phyloP scores from a whole-genome alignment of 2,888 invertebrate genomes.

The Lepidonotus clava region DNA sequence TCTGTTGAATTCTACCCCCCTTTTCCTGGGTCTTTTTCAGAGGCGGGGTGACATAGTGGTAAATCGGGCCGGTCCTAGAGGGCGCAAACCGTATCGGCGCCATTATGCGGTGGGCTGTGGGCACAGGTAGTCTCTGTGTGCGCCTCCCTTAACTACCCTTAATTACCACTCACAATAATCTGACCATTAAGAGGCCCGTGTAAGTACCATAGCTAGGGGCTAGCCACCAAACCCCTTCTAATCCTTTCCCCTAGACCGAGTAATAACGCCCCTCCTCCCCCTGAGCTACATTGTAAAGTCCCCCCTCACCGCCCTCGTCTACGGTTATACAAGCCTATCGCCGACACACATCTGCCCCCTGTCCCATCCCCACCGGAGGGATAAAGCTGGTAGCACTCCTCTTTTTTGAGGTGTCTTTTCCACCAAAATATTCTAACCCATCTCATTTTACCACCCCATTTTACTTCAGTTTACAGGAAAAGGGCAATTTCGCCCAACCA shows the following conservation, averaged over 20 bases:
- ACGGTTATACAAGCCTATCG: conserved; percentile 20
- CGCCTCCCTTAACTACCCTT: conserved; percentile 29
- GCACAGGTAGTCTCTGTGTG: conserved; percentile 13
- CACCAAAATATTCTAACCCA: no score
- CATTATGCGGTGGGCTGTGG: conserved; percentile 1
- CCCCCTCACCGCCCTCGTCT: neutral
- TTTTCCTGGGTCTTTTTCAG: no score
- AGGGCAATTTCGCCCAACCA: no score
- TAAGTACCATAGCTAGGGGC: conserved; percentile 43
- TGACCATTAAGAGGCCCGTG: conserved; percentile 34
- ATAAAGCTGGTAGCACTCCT: neutral
- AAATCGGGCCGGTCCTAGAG: neutral
- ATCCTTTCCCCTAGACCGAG: neutral
- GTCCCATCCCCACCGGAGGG: neutral
- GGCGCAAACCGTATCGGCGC: neutral
- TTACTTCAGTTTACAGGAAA: no score
- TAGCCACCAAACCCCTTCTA: neutral
- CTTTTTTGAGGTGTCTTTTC: conserved; percentile 3
- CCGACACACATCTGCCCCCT: conserved; percentile 16
- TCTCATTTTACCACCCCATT: no score
- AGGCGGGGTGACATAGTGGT: no score
- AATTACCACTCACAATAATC: conserved; percentile 47
- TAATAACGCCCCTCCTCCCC: conserved; percentile 22
- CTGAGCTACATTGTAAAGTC: neutral
- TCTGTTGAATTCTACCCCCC: conserved; percentile 19